Base-by-base conservation (phyloP, 2,888 invertebrate genomes). In the Neria commutata region DNA sequence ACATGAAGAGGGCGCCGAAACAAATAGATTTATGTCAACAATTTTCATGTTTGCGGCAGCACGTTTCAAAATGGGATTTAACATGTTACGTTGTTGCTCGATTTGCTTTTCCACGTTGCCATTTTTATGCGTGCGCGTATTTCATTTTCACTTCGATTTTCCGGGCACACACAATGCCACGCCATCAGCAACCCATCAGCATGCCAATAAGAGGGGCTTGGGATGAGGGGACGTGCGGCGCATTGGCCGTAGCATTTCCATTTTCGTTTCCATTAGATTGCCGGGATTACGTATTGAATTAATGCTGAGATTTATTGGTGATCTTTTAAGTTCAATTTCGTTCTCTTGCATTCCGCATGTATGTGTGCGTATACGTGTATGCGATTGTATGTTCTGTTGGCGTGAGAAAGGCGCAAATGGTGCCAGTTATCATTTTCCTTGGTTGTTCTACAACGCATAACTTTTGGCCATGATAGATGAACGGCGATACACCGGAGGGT, bases 341-440 rank as follows among this genome's bases (percentile, higher is more conserved):
- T n/a, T n/a, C n/a, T n/a, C n/a, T n/a, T n/a, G n/a, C n/a, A n/a
- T n/a, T 37, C 4, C n/a, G 37, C 5, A n/a, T 14, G 37, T 14
- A n/a, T 37, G 37, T 37, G n/a, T 37, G 37, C n/a, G n/a, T 37
- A n/a, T 37, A 37, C n/a, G 37, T 37, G n/a, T 37, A n/a, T 37
- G n/a, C n/a, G 37, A 14, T 4, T 37, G 37, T 37, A n/a, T 37
- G 37, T 37, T n/a, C n/a, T n/a, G n/a, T n/a, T n/a, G n/a, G n/a
- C n/a, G n/a, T 37, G 37, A 11, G 11, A 29, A 29, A 11, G 6
- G 29, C 29, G 29, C 29, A 11, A 29, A 21, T 72, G 71, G 68
- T 74, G 75, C 75, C 75, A 74, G 74, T 74, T 72, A 73, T 71
- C 73, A 75, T 74, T 74, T 72, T 75, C 75, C 75, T 74, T 75